phyloP scores from a whole-genome alignment of 2,113 vertebrate species.

The Piprites chloris region DNA sequence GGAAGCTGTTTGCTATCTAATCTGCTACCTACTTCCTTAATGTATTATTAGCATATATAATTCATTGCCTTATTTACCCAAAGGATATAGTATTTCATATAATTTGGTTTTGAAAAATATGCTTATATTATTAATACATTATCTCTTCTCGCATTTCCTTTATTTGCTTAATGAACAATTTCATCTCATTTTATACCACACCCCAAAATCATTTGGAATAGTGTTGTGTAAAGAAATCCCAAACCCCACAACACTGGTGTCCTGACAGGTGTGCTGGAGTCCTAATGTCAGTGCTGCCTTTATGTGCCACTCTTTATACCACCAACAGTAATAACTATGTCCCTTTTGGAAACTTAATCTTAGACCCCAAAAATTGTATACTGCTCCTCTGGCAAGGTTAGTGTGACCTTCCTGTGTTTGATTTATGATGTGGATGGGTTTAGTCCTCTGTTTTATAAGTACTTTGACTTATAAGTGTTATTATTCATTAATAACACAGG shows the following conservation, averaged over 20 bases:
- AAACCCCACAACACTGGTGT: neutral
- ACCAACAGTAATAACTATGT: accelerated
- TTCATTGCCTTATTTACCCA: neutral
- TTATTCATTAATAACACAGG: neutral
- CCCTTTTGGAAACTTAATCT: neutral
- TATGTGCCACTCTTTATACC: neutral
- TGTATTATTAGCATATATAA: neutral
- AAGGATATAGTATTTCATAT: neutral
- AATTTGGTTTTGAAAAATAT: neutral
- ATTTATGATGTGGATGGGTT: neutral
- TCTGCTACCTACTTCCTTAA: neutral
- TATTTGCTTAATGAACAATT: neutral
- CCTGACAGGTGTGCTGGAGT: neutral
- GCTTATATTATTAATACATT: neutral
- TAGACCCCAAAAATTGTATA: neutral
- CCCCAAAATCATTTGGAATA: neutral
- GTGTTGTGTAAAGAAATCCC: neutral
- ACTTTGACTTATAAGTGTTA: constrained; percentile 4
- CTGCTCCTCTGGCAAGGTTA: neutral
- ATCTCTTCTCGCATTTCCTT: neutral
- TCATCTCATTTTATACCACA: neutral
- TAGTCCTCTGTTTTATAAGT: neutral
- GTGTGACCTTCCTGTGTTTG: neutral
- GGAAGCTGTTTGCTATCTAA: neutral
- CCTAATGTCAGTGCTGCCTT: neutral